Evolutionary conservation across 1,140 invertebrate genomes (phyloP).

Genomic region (Cherax quadricarinatus): DNA sequence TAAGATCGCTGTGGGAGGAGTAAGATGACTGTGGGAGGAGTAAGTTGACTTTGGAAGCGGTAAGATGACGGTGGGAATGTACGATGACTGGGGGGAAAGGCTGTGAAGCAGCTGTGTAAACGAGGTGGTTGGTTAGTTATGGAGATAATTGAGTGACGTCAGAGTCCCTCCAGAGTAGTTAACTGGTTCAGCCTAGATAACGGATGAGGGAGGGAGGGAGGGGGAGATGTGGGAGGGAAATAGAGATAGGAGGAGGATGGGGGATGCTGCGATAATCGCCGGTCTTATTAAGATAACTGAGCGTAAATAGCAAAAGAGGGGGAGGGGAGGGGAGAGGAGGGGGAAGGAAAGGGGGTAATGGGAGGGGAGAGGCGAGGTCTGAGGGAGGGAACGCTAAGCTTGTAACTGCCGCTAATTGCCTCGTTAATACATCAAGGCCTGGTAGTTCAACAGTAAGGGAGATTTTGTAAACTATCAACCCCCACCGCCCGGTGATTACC

Average conservation of each 20-base stretch:
- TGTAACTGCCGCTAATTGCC: conserved; percentile 31
- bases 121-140: too few species aligned
- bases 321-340: too few species aligned
- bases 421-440: conserved; percentile 26
- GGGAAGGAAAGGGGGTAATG: not conserved
- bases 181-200: too few species aligned
- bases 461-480: too few species aligned
- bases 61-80: not conserved
- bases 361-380: not conserved
- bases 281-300: too few species aligned
- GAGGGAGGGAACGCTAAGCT: not conserved
- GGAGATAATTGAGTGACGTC: too few species aligned
- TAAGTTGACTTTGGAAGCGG: not conserved
- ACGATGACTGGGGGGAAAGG: not conserved
- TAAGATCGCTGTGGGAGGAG: not conserved
- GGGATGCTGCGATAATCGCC: too few species aligned
- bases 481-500: too few species aligned
- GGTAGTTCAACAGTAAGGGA: conserved; percentile 19
- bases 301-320: too few species aligned
- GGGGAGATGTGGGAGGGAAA: too few species aligned
- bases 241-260: not conserved
- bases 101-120: too few species aligned
- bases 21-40: not conserved
- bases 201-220: not conserved
- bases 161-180: too few species aligned